A percentile compares a stretch with the other conserved stretches of the same genome.
Evolutionary conservation across 2,888 invertebrate genomes (phyloP).

Genomic region (Deilephila porcellus): DNA sequence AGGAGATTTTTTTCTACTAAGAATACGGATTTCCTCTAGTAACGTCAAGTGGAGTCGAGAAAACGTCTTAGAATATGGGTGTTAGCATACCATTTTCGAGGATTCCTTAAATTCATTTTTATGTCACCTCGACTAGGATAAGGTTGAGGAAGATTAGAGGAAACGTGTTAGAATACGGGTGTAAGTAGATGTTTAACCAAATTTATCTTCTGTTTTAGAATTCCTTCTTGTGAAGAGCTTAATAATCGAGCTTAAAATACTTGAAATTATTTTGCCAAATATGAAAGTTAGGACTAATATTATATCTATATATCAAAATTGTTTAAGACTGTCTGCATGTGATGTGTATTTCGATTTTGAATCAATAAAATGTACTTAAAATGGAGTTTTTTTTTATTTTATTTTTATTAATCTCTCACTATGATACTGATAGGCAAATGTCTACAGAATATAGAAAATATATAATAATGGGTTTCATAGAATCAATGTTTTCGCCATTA

Average conservation of each 20-base stretch:
- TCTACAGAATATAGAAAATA: too few relatives aligned
- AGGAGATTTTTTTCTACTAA: too few relatives aligned
- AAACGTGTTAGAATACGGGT: too few relatives aligned
- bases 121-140: too few relatives aligned
- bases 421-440: accelerated
- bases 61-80: too few relatives aligned
- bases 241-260: background rate
- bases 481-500: too few relatives aligned
- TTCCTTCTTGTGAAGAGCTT: background rate
- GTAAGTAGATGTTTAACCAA: background rate
- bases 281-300: background rate
- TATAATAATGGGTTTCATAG: too few relatives aligned
- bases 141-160: too few relatives aligned
- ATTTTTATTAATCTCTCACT: background rate
- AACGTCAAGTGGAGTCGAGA: too few relatives aligned
- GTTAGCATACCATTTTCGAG: too few relatives aligned
- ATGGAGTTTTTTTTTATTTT: background rate
- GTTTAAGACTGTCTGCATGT: slow-evolving; percentile 20
- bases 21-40: too few relatives aligned
- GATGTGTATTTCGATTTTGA: slow-evolving; percentile 12
- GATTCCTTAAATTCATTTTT: too few relatives aligned
- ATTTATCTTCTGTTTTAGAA: background rate
- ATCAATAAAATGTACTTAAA: slow-evolving; percentile 11
- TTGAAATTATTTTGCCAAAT: background rate
- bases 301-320: background rate